Base-by-base conservation (phyloP, 2,113 vertebrate genomes). In the Zosterops borbonicus region DNA sequence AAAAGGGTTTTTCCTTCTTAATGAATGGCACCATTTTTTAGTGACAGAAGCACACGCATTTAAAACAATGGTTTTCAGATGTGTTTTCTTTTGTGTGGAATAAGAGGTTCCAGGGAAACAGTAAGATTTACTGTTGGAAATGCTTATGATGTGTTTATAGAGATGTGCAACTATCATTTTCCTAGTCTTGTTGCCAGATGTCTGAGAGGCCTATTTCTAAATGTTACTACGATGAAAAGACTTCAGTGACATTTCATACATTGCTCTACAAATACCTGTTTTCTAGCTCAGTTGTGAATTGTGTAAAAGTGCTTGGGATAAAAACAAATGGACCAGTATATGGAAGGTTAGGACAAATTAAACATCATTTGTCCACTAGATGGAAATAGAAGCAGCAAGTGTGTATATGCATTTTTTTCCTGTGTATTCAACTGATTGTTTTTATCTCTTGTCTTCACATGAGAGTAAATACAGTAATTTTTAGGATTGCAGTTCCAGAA, bases 301-400 rank as follows among this genome's bases (percentile, higher is more conserved):
- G 7, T 46, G 29, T 83, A 55, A 89, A 81, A 55, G 14, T 60
- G 18, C 42, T 50, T 37, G 8, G 20, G 58, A 56, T 58, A 58
- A 71, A 71, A 62, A 92, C 22, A 91, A 75, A 90, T 15, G 42
- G 42, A 68, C 5, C 21, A 21, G 3, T 55, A 14, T 39, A 20
- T 24, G 9, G 37, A 83, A 85, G 29, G 41, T 63, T 24, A 78
- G 24, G 44, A 60, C 82, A 71, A 89, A 64, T 29, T 52, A 52
- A 73, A 39, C 13, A 47, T 53, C 0, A 27, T 76, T 90, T 84
- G 64, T 42, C 84, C 91, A 94, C 81, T 76, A 91, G 62, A 53
- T 89, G 84, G 81, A 89, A 95, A 92, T 63, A 85, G 23, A 89
- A 89, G 25, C 25, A 92, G 37, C 39, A 35, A 60, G n/a, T 71